Percentiles rank a stretch among this genome's conserved stretches.
Conservation (phyloP, 2,888 invertebrate species). For the Germaria angustata region DNA sequence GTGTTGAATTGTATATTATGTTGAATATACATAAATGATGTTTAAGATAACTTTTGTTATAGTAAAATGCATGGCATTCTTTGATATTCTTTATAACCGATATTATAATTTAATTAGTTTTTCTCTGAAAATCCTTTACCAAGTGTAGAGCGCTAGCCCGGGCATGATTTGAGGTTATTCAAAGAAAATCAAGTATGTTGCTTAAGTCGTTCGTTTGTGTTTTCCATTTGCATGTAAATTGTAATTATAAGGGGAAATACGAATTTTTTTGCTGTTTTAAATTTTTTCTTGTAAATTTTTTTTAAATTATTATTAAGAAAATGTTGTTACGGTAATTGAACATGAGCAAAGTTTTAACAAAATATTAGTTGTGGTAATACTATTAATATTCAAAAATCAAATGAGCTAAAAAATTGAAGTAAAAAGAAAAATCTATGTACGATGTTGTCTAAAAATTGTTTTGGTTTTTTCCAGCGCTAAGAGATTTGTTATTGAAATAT, state of each 20-base stretch:
- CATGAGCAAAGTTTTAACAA: slow-evolving; percentile 35
- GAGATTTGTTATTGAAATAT: background rate
- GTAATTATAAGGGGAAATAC: slow-evolving; percentile 29
- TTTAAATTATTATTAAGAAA: slow-evolving; percentile 44
- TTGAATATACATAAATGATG: no score
- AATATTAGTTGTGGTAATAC: background rate
- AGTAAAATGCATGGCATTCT: background rate
- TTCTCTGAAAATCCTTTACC: background rate
- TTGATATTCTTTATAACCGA: background rate
- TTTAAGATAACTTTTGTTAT: background rate
- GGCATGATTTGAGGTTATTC: background rate
- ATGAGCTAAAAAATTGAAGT: background rate
- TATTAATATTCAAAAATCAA: slow-evolving; percentile 21
- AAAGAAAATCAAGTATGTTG: slow-evolving; percentile 67
- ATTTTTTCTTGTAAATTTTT: background rate
- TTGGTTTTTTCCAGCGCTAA: background rate
- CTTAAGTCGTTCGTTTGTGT: slow-evolving; percentile 73
- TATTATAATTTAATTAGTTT: background rate
- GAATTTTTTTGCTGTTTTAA: background rate
- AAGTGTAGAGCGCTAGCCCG: background rate
- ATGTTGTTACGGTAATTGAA: slow-evolving; percentile 61
- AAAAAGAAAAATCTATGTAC: no score
- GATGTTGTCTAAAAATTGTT: slow-evolving; percentile 10
- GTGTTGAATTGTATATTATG: background rate
- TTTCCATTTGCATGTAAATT: slow-evolving; percentile 55